These are phyloP conservation scores for Meandrina meandrites DNA, from an alignment of 92 coral and sea anemone genomes.

Conservation along the genomic window DNA sequence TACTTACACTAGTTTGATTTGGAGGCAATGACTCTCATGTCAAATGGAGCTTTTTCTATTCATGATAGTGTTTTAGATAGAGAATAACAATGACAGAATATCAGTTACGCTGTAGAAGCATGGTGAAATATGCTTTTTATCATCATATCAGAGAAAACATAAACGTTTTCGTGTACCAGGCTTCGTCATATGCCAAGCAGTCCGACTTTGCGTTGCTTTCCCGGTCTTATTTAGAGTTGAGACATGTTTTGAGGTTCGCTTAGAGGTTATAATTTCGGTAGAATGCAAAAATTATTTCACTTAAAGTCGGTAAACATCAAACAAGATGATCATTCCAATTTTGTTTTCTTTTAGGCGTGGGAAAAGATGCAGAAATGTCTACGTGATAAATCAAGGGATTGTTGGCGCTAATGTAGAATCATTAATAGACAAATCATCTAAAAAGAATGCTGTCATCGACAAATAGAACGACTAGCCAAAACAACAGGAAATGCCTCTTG, in stretches of 20 bases:
- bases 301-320: slow-evolving; percentile 36
- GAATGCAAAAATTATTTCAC: neutral
- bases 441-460: slow-evolving; percentile 60
- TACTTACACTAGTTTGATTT: neutral
- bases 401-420: slow-evolving; percentile 37
- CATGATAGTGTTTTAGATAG: neutral
- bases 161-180: neutral
- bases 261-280: neutral
- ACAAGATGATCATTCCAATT: slow-evolving; percentile 24
- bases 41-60: neutral
- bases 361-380: slow-evolving; percentile 14
- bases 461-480: slow-evolving; percentile 46
- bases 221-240: neutral
- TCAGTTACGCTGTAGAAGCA: neutral
- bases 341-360: slow-evolving; percentile 50
- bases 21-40: neutral
- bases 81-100: neutral
- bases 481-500: slow-evolving; percentile 69
- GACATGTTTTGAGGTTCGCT: neutral
- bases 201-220: neutral
- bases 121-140: neutral
- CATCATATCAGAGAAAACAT: neutral
- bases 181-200: neutral
- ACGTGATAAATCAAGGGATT: slow-evolving; percentile 19
- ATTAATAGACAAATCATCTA: slow-evolving; percentile 26